These are phyloP conservation scores for Syngnathoides biaculeatus DNA, from an alignment of 2,113 vertebrate genomes.

Conservation along the genomic window DNA sequence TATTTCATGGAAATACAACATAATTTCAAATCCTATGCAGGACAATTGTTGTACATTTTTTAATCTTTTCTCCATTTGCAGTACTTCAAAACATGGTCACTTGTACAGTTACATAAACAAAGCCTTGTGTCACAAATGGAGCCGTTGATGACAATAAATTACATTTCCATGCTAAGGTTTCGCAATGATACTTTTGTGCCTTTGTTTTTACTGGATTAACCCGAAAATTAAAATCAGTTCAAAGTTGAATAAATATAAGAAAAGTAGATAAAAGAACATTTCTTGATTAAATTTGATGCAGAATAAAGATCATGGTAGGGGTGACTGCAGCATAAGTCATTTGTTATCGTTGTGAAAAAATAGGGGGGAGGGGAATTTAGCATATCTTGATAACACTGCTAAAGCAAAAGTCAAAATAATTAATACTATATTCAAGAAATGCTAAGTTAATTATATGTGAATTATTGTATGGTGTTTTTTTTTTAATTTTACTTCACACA, in stretches of 20 bases:
- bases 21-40: constrained; percentile 70
- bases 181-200: constrained; percentile 63
- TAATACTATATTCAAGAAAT: constrained; percentile 69
- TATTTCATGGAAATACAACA: constrained; percentile 84
- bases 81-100: constrained; percentile 79
- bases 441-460: constrained; percentile 45
- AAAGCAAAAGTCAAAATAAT: constrained; percentile 62
- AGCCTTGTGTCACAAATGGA: constrained; percentile 79
- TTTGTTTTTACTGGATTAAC: constrained; percentile 62
- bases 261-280: constrained; percentile 68
- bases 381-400: constrained; percentile 68
- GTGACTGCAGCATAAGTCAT: constrained; percentile 35
- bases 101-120: constrained; percentile 80
- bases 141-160: constrained; percentile 79
- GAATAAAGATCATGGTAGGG: constrained; percentile 48
- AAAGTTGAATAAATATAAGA: constrained; percentile 59
- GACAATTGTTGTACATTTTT: constrained; percentile 74
- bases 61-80: constrained; percentile 55
- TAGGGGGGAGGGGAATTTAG: constrained; percentile 49
- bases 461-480: constrained; percentile 31
- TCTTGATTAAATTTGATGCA: constrained; percentile 56
- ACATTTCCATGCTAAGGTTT: constrained; percentile 78
- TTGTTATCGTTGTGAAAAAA: constrained; percentile 57
- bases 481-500: constrained; percentile 39
- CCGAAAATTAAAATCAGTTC: constrained; percentile 62